Evolutionary conservation across 2,113 vertebrate species (phyloP).

Genomic region (Chaetops frenatus): DNA sequence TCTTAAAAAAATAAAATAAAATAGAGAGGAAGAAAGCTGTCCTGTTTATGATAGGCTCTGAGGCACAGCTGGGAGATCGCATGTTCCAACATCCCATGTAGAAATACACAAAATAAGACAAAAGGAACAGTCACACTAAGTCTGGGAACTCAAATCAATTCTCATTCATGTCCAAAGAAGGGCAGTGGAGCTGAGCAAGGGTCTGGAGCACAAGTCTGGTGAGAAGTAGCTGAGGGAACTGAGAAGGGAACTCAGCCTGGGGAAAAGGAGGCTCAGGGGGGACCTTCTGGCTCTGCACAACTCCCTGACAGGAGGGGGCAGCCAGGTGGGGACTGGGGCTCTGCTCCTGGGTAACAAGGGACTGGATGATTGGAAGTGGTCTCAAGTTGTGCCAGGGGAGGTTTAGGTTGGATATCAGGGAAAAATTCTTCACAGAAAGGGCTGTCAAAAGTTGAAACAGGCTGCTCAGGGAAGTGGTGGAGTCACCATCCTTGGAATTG

Average conservation of each 20-base stretch:
- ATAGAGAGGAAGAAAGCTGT: not conserved
- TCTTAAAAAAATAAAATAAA: not conserved
- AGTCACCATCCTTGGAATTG: not conserved
- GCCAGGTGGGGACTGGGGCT: fast-evolving
- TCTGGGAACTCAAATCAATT: not conserved
- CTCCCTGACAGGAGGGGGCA: not conserved
- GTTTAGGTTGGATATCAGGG: not conserved
- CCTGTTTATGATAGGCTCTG: not conserved
- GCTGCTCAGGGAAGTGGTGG: not conserved
- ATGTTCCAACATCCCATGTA: not conserved
- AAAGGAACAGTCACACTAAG: not conserved
- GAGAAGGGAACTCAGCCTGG: not conserved
- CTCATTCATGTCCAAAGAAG: not conserved
- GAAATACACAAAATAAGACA: not conserved
- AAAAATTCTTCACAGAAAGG: not conserved
- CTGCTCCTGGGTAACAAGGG: not conserved
- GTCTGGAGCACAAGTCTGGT: not conserved
- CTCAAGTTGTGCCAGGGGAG: not conserved
- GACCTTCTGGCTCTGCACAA: not conserved
- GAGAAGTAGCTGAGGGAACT: not conserved
- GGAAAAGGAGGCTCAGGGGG: not conserved
- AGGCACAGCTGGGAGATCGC: not conserved
- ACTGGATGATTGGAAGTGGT: not conserved
- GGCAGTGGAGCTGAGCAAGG: fast-evolving
- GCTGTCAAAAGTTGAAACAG: not conserved